These are phyloP conservation scores for Turritopsis rubra DNA, from an alignment of 30 jellyfish, hydroid and myxozoan species.

Conservation along the genomic window DNA sequence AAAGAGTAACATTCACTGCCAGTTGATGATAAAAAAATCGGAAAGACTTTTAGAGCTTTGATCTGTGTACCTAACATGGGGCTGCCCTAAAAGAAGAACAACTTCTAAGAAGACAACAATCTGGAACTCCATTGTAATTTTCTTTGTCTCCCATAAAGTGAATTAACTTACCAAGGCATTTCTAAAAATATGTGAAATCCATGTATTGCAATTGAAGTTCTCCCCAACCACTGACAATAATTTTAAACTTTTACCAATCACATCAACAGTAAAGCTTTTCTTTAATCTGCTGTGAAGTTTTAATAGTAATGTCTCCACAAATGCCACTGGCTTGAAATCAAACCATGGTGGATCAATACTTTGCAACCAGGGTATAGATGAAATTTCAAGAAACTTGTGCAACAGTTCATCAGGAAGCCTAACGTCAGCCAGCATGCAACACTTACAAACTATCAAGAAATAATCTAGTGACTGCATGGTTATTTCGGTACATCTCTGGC, in stretches of 20 bases:
- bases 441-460: background rate
- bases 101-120: background rate
- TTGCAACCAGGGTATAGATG: slow-evolving; percentile 75
- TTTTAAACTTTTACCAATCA: slow-evolving; percentile 13
- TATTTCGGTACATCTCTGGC: background rate
- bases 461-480: background rate
- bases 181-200: slow-evolving; percentile 30
- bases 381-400: slow-evolving; percentile 35
- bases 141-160: background rate
- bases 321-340: slow-evolving; percentile 56
- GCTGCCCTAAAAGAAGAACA: slow-evolving; percentile 43
- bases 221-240: background rate
- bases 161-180: slow-evolving; percentile 35
- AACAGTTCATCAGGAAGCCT: background rate
- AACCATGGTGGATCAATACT: slow-evolving; percentile 97
- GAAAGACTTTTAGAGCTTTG: slow-evolving; percentile 36
- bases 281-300: slow-evolving; percentile 2
- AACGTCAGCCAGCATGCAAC: background rate
- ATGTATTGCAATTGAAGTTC: slow-evolving; percentile 14
- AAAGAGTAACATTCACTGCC: slow-evolving; percentile 34
- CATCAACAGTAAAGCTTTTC: slow-evolving; percentile 14
- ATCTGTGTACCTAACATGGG: slow-evolving; percentile 35
- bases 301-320: slow-evolving; percentile 29
- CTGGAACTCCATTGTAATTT: background rate
- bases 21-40: slow-evolving; percentile 29